A percentile compares a stretch with the other conserved stretches of the same genome.
Conservation (phyloP, 2,797 vertebrate genomes). For the Lates japonicus region DNA sequence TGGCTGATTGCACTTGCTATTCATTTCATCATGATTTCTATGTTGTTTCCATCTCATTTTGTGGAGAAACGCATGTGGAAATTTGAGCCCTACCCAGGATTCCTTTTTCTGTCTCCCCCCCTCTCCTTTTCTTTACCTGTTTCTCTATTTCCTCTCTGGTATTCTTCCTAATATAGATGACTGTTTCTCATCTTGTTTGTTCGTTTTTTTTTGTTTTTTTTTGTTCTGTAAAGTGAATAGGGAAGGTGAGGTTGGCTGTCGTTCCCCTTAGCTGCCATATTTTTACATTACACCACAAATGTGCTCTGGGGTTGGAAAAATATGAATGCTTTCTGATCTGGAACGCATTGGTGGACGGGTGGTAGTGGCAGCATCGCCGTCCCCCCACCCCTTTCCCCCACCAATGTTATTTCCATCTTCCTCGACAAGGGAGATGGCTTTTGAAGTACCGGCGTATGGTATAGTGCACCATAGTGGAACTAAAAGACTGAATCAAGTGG, state of each 20-base stretch:
- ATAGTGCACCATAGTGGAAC: slow-evolving; percentile 78
- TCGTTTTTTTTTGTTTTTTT: slow-evolving; percentile 4
- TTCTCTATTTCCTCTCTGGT: background rate
- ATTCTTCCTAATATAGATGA: slow-evolving; percentile 30
- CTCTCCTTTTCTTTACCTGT: background rate
- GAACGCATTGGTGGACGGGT: slow-evolving; percentile 59
- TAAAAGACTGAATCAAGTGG: slow-evolving; percentile 85
- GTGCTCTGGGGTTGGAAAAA: slow-evolving; percentile 70
- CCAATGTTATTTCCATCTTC: slow-evolving; percentile 74
- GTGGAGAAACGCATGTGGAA: background rate
- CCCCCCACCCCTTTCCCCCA: background rate
- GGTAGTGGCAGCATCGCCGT: slow-evolving; percentile 9
- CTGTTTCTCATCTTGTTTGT: slow-evolving; percentile 56
- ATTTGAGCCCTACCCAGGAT: background rate
- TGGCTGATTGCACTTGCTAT: slow-evolving; percentile 45
- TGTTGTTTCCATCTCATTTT: slow-evolving; percentile 41
- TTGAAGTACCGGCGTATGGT: slow-evolving; percentile 65
- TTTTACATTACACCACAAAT: slow-evolving; percentile 74
- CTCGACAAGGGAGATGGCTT: slow-evolving; percentile 74
- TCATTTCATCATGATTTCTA: slow-evolving; percentile 59
- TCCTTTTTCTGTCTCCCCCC: background rate
- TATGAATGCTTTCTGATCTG: slow-evolving; percentile 77
- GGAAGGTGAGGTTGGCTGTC: slow-evolving; percentile 7
- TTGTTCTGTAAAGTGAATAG: slow-evolving; percentile 11
- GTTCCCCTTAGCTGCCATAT: slow-evolving; percentile 63